Base-by-base conservation (phyloP, 2,113 vertebrate genomes). In the Guaruba guarouba region DNA sequence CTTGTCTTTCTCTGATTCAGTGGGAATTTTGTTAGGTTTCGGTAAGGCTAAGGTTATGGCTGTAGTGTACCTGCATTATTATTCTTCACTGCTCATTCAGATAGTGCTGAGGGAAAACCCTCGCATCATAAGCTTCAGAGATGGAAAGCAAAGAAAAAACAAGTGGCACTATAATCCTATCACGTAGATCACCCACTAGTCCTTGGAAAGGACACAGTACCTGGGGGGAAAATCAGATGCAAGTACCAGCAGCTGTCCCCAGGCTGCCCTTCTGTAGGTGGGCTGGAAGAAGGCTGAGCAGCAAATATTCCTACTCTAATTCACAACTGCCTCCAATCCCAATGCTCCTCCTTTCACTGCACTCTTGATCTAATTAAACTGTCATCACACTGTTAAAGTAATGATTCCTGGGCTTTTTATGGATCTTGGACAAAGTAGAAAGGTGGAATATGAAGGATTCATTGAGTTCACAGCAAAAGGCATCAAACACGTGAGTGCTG, bases 321-420 rank as follows among this genome's bases (percentile, higher is more conserved):
- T 54, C 61, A 84, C 73, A 96, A 71, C 44, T 74, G 83, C 93
- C 82, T 97, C 68, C 18, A 55, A 46, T 92, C 57, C 54, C 31
- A 69, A 52, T 39, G 43, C 41, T 92, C 46, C 74, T 84, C 54
- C 75, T 92, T 92, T 95, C 43, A 5, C 83, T 84, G 46, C 87
- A 81, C 90, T 89, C 93, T 97, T 96, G 87, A 96, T 97, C 75
- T 97, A 96, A 97, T 97, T 96, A 94, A 97, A 90, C 90, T 96
- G 92, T 97, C 95, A 95, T 94, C 94, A 93, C 61, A 54, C 66
- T 62, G 63, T 95, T 96, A 84, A 96, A 96, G 62, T 89, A 88
- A 74, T 94, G 86, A 84, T 92, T 96, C 88, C 63, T 23, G 49
- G 73, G 92, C 77, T 82, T 97, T 96, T 96, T 92, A 92, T 92